Base-by-base conservation (phyloP, 1,140 invertebrate species). In the Diabrotica virgifera region DNA sequence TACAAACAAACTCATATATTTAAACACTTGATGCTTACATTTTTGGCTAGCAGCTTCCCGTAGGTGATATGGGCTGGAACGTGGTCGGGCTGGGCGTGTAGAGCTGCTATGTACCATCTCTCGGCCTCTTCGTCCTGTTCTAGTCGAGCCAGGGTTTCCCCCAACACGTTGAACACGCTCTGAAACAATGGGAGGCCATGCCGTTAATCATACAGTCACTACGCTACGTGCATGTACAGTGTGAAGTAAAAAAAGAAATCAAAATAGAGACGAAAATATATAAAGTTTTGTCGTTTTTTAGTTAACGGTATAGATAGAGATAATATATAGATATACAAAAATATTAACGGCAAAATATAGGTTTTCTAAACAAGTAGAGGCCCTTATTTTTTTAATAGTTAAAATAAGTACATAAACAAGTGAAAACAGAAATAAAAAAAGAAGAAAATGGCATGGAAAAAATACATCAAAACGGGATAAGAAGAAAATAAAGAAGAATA, bases 61-160 rank as follows among this genome's bases (percentile, higher is more conserved):
- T 96, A 93, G 52, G 93, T 95, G 57, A 97, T 84, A 79, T 96
- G 92, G 40, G 93, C 92, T 11, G 91, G 92, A 60, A 94, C 87
- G 78, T 96, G 91, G 77, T 94, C 89, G 46, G 92, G 90, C 79
- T 94, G 92, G 50, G 87, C 84, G 58, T 87, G 85, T 35, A 96
- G 78, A 5, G 93, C 92, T 62, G 92, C 89, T 54, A 87, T 83
- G 79, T 94, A 93, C 86, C 90, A 94, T 60, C 86, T 81, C 74
- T 96, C 93, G 13, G 94, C 94, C 72, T 93, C 87, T 12, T 85
- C 85, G 79, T 89, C 88, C 70, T 90, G 86, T 68, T 92, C 88
- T 67, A 94, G 79, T 65, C 92, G 88, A 51, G 88, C 89, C 71
- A 94, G 87, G 35, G 93, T 90, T 79, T 96, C 94, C 0, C 93